Evolutionary conservation across 2,113 vertebrate species (phyloP), one percentile per base, ranked within the genome.

Genomic region (Plecotus auritus): DNA sequence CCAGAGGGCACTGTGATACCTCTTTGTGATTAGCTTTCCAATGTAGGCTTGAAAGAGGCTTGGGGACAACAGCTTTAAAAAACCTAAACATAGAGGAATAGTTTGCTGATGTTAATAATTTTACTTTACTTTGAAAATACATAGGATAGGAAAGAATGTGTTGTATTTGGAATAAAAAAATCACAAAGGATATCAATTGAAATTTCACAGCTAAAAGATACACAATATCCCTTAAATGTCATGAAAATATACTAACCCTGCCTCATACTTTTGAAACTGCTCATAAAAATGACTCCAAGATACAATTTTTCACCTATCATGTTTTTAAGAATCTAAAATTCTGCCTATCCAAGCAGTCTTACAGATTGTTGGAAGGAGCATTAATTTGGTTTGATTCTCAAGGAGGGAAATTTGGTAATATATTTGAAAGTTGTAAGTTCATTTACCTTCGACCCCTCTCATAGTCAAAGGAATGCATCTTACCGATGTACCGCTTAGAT

Each of bases 1-100:
- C 97, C 12, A 94, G 97, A 97, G 97, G 85, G 82, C 95, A 95
- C 69, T 97, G 93, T 93, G 74, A 56, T 40, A 97, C 66, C 90
- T 80, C 64, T 92, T 85, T 90, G 17, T 5, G 16, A 69, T 22
- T 2, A 0, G 8, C 13, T 73, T 86, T 37, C 28, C 2, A 49
- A 12, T 2, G 4, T 4, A 77, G 23, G 28, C 42, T 30, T 85
- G 40, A 4, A 64, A 69, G 49, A 74, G 64, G 3, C 4, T 77
- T n/a, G 28, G 18, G 16, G 22, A 59, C 40, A 85, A 87, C 96
- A 30, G 13, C n/a, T 59, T 90, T 32, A 56, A 83, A 85, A 81
- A 54, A 40, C 40, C 40, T 30, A 88, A 67, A 78, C 32, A 47
- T 9, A n/a, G 28, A 90, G 35, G 9, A 74, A 51, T 94, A 77